Percentiles rank a stretch among this genome's conserved stretches.
Evolutionary conservation across 2,888 invertebrate genomes (phyloP).

Genomic region (Drosophila mettleri): DNA sequence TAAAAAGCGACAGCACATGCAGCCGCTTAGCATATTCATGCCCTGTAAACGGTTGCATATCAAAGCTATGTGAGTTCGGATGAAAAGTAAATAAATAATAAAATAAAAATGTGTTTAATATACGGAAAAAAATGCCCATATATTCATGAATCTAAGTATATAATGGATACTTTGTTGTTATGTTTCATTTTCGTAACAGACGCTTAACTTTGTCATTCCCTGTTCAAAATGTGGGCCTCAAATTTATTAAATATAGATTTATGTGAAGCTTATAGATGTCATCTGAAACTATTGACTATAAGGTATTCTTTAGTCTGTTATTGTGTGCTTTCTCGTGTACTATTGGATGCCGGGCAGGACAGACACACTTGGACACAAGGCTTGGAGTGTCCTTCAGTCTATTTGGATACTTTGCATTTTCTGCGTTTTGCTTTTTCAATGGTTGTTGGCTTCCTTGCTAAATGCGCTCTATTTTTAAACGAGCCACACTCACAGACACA

Average conservation of each 20-base stretch:
- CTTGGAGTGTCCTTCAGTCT: conserved; percentile 79
- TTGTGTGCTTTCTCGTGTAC: background rate
- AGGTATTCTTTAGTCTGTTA: conserved; percentile 20
- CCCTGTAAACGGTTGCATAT: conserved; percentile 6
- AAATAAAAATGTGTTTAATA: background rate
- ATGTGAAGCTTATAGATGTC: background rate
- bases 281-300: background rate
- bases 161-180: no score
- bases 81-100: background rate
- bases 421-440: conserved; percentile 55
- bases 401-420: conserved; percentile 79
- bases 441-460: conserved; percentile 52
- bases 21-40: conserved; percentile 59
- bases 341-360: conserved; percentile 25
- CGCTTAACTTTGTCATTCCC: no score
- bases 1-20: conserved; percentile 18
- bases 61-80: no score
- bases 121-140: no score
- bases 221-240: no score
- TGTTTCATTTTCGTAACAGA: no score
- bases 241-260: no score
- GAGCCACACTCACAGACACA: conserved; percentile 39
- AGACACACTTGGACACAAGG: conserved; percentile 67
- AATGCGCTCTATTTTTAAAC: conserved; percentile 72
- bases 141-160: no score